phyloP scores from a whole-genome alignment of 2,113 vertebrate species.

The Microtus oregoni region DNA sequence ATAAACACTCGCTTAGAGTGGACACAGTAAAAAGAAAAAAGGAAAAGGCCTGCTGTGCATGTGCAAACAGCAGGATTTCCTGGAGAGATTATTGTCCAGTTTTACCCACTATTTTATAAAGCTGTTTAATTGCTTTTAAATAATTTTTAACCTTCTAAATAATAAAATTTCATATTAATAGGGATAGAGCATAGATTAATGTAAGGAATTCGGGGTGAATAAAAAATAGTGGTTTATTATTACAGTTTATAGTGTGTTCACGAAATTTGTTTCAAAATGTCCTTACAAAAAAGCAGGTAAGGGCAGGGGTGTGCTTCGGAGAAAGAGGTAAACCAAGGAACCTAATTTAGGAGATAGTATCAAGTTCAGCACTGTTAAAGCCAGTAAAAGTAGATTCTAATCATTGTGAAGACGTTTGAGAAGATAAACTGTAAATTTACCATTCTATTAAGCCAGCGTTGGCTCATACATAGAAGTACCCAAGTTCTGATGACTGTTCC shows the following conservation, averaged over 20 bases:
- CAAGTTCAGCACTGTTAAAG: neutral
- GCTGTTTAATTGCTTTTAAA: neutral
- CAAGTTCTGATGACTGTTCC: neutral
- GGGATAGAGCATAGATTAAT: neutral
- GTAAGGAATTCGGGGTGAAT: neutral
- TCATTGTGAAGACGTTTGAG: neutral
- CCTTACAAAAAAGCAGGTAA: neutral
- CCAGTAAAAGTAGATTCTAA: neutral
- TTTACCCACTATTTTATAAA: slow-evolving; percentile 28
- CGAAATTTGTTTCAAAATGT: slow-evolving; percentile 32
- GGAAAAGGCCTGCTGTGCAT: neutral
- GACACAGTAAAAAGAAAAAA: neutral
- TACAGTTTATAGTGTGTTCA: neutral
- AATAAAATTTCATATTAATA: neutral
- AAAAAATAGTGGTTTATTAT: neutral
- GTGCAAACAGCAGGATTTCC: neutral
- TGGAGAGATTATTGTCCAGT: neutral
- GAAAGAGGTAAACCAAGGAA: neutral
- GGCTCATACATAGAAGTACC: neutral
- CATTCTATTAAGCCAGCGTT: neutral
- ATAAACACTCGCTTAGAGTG: neutral
- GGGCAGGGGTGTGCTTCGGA: neutral
- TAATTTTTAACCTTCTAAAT: neutral
- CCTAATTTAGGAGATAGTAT: neutral
- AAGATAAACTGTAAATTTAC: neutral